Conservation (phyloP, 2,888 invertebrate species). For the Tortrix viridana region DNA sequence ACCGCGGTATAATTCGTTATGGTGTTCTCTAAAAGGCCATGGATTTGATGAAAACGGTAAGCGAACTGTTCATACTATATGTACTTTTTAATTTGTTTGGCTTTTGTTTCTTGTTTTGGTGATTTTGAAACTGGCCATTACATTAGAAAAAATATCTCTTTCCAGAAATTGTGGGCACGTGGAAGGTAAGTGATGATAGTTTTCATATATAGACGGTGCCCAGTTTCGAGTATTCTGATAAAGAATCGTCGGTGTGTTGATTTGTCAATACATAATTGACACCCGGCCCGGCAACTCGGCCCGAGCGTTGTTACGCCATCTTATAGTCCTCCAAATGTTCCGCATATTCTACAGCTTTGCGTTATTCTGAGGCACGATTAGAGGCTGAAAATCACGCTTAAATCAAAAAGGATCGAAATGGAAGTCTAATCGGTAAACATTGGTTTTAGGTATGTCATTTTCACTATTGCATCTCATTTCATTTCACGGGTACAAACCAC, state of each 20-base stretch:
- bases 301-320: conserved; percentile 84
- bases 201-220: conserved; percentile 68
- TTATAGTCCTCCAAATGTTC: conserved; percentile 80
- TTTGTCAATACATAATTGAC: conserved; percentile 80
- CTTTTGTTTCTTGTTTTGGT: conserved; percentile 85
- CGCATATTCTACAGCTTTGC: conserved; percentile 77
- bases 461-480: conserved; percentile 74
- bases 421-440: conserved; percentile 65
- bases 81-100: conserved; percentile 76
- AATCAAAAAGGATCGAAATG: conserved; percentile 63
- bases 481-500: conserved; percentile 78
- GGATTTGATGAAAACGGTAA: conserved; percentile 86
- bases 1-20: conserved; percentile 78
- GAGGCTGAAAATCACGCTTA: conserved; percentile 71
- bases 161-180: conserved; percentile 83
- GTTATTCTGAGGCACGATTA: conserved; percentile 64
- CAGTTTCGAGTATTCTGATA: conserved; percentile 67
- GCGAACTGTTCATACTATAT: conserved; percentile 61
- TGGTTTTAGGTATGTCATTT: conserved; percentile 78
- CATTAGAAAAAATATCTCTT: conserved; percentile 84
- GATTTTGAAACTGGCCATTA: conserved; percentile 84
- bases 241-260: conserved; percentile 71
- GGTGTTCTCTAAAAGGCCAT: conserved; percentile 84
- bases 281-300: conserved; percentile 69
- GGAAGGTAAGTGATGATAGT: conserved; percentile 81